Conservation (phyloP, 2,113 vertebrate species). For the Psettodes erumei region DNA sequence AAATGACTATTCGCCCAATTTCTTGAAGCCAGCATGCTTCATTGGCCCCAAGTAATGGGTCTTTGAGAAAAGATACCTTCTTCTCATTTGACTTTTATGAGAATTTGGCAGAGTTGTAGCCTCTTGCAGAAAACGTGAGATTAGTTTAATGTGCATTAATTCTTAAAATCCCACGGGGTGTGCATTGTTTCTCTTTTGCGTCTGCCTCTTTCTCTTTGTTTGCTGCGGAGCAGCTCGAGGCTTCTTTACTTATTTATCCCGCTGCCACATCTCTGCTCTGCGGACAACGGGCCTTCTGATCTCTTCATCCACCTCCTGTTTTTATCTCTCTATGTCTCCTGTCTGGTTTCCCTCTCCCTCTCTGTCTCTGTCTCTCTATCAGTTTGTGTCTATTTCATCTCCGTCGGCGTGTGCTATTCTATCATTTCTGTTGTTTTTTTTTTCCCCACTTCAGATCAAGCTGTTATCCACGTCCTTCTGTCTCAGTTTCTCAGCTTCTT, state of each 20-base stretch:
- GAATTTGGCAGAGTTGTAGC: neutral
- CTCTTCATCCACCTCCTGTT: constrained; percentile 16
- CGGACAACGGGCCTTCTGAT: constrained; percentile 4
- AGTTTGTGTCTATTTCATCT: constrained; percentile 3
- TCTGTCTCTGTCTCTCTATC: neutral
- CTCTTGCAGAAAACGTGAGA: neutral
- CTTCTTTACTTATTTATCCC: neutral
- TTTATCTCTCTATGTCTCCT: constrained; percentile 28
- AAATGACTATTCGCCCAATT: neutral
- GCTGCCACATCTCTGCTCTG: neutral
- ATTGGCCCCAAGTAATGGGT: neutral
- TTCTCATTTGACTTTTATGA: neutral
- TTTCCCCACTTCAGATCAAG: neutral
- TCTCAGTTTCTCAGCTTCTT: neutral
- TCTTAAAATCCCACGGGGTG: neutral
- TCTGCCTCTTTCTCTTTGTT: neutral
- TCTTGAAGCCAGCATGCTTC: neutral
- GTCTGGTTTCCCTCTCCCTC: neutral
- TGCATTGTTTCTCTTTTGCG: neutral
- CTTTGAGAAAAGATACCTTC: neutral
- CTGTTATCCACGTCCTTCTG: neutral
- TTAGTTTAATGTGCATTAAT: neutral
- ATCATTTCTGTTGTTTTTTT: neutral
- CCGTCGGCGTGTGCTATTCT: neutral
- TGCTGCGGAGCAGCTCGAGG: neutral